Evolutionary conservation across 2,888 invertebrate species (phyloP).

Genomic region (Ellobium chinense): DNA sequence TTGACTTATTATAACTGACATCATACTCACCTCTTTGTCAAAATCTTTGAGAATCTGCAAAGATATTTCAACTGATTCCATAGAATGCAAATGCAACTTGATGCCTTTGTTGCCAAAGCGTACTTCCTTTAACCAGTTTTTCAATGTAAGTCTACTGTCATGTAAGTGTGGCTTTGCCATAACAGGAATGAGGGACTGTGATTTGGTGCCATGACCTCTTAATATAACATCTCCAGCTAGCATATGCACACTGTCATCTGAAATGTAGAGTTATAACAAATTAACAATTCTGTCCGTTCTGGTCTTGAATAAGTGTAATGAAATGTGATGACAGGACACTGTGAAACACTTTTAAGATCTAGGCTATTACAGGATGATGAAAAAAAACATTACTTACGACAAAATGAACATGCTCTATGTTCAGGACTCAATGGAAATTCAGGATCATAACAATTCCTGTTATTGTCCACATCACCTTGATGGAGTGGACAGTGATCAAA

Average conservation of each 20-base stretch:
- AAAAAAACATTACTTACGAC: no score
- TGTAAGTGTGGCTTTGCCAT: conserved; percentile 92
- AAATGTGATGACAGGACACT: no score
- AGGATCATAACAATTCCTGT: no score
- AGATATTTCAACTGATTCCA: conserved; percentile 83
- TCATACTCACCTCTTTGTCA: conserved; percentile 56
- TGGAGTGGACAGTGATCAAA: no score
- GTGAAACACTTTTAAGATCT: no score
- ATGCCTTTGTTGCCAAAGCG: conserved; percentile 85
- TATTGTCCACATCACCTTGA: no score
- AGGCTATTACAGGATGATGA: no score
- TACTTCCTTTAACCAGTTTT: conserved; percentile 84
- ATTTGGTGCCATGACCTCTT: conserved; percentile 79
- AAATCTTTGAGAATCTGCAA: conserved; percentile 73
- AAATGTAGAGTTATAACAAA: not conserved
- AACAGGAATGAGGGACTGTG: conserved; percentile 83
- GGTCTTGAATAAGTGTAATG: no score
- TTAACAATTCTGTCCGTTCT: no score
- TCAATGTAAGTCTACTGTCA: conserved; percentile 87
- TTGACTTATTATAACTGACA: no score
- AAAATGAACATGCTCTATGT: no score
- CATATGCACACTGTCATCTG: conserved; percentile 81
- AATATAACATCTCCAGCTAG: conserved; percentile 91
- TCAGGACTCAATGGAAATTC: no score
- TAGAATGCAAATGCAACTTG: conserved; percentile 92